phyloP scores from a whole-genome alignment of 2,797 vertebrate species.

The Allobates femoralis region DNA sequence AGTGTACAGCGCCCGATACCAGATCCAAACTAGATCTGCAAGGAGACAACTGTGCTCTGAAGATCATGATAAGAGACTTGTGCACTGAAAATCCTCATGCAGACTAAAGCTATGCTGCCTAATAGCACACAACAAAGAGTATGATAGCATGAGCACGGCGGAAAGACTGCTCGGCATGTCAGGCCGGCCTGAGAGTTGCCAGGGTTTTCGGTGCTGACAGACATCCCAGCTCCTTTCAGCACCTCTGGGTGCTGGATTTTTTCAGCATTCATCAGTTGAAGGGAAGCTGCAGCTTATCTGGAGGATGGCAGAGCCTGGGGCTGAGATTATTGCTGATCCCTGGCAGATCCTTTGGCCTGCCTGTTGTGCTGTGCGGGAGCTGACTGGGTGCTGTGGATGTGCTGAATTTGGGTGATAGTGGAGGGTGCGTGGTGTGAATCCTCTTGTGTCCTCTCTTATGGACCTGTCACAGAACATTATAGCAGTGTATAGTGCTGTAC shows the following conservation, averaged over 20 bases:
- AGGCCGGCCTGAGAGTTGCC: slow-evolving; percentile 37
- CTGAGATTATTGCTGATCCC: slow-evolving; percentile 47
- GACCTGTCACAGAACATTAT: background rate
- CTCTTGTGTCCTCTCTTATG: background rate
- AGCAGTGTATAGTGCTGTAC: background rate
- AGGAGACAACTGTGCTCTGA: background rate
- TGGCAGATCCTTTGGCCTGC: slow-evolving; percentile 28
- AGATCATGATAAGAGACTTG: slow-evolving; percentile 30
- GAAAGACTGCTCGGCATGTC: slow-evolving; percentile 19
- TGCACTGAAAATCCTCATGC: slow-evolving; percentile 16
- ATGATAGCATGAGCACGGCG: slow-evolving; percentile 32
- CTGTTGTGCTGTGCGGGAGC: background rate
- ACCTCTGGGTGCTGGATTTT: slow-evolving; percentile 52
- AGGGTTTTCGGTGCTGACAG: slow-evolving; percentile 44
- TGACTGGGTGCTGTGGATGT: slow-evolving; percentile 8
- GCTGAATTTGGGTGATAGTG: background rate
- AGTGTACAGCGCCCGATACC: background rate
- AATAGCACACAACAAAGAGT: slow-evolving; percentile 40
- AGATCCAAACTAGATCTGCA: background rate
- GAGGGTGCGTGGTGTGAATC: background rate
- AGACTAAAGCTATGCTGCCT: slow-evolving; percentile 24
- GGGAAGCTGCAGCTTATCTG: slow-evolving; percentile 48
- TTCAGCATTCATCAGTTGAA: slow-evolving; percentile 47
- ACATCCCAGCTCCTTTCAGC: slow-evolving; percentile 39
- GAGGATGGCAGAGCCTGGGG: slow-evolving; percentile 48